Evolutionary conservation across 2,113 vertebrate species (phyloP), one percentile per base, ranked within the genome.

Genomic region (Seriola quinqueradiata): DNA sequence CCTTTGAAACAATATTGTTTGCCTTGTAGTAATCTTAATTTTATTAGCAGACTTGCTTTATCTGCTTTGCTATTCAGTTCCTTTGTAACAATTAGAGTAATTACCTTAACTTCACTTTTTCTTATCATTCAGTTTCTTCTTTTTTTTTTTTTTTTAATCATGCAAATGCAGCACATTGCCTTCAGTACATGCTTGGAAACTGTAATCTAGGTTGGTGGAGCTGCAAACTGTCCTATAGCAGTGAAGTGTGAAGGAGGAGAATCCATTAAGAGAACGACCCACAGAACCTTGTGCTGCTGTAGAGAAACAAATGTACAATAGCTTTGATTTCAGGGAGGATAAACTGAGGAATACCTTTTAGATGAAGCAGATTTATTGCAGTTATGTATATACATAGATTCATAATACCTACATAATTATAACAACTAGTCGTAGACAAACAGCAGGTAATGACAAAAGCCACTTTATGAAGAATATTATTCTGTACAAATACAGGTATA

Each of bases 401-500:
- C 38, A 74, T 70, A 28, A 65, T 46, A 68, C 72, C 52, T 36
- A 63, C 73, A 44, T 83, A 79, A 83, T 81, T 55, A 28, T 48
- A 67, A 70, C 10, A 5, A 70, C 21, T 80, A 79, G 82, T 64
- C 1, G 32, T 81, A 87, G 75, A 71, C 64, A n/a, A 68, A 58
- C 9, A 19, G 59, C 44, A 8, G 59, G 44, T 69, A 38, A 83
- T 12, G 28, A 76, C 72, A 58, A 64, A 82, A 78, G 70, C 76
- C 75, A 85, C 81, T 87, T 78, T 77, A 89, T 75, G 81, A 92
- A 84, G 82, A 90, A 77, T 75, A 71, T 76, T 68, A 60, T 69
- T 83, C 48, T 92, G 86, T 84, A 84, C 28, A 90, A 83, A 86
- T 58, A 58, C 40, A 83, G 66, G 55, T 90, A 79, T 92, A 93